These are phyloP conservation scores for Sapayoa aenigma DNA, from an alignment of 2,113 vertebrate species.

Conservation along the genomic window DNA sequence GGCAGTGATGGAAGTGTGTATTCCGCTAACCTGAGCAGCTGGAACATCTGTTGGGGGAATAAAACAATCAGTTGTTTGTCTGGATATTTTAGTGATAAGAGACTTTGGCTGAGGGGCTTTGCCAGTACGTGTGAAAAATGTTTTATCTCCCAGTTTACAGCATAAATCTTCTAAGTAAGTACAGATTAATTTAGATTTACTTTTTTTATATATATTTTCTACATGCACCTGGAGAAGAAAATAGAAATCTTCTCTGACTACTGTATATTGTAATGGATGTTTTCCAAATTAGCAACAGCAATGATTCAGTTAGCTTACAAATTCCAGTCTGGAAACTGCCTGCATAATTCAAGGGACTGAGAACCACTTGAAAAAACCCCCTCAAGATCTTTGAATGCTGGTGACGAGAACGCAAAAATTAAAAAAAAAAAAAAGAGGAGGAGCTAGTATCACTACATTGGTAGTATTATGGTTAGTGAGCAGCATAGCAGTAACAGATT, in stretches of 20 bases:
- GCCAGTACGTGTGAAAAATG: not conserved
- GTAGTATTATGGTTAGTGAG: not conserved
- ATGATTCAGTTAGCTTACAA: not conserved
- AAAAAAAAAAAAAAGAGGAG: not conserved
- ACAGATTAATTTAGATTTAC: not conserved
- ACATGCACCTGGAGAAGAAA: not conserved
- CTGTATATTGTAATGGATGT: not conserved
- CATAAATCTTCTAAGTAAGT: not conserved
- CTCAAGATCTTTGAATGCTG: not conserved
- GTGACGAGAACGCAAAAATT: not conserved
- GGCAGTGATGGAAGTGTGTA: not conserved
- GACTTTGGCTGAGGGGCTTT: not conserved
- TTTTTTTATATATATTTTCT: not conserved
- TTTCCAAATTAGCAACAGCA: not conserved
- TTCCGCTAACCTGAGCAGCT: constrained; percentile 25
- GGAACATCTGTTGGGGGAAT: constrained; percentile 27
- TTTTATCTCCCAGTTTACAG: not conserved
- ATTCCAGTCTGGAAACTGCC: not conserved
- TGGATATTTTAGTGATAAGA: not conserved
- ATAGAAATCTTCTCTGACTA: not conserved
- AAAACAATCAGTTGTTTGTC: not conserved
- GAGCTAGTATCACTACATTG: not conserved
- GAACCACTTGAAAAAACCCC: not conserved
- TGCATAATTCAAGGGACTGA: not conserved
- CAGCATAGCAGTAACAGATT: not conserved